These are phyloP conservation scores for Morinoia aosen DNA, from an alignment of 2,888 invertebrate genomes.

Conservation along the genomic window DNA sequence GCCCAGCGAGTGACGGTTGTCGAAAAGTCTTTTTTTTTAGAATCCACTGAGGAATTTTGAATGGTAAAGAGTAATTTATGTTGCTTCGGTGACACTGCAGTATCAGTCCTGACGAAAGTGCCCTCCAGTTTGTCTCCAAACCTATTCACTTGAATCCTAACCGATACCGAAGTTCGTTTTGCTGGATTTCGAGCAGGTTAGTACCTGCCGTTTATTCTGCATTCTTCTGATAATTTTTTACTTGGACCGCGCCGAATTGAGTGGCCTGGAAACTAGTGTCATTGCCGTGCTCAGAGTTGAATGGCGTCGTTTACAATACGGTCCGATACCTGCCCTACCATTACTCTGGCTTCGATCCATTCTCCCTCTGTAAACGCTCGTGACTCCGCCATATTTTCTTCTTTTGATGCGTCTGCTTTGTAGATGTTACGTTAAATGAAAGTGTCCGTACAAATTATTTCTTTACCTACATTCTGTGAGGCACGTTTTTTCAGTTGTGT, in stretches of 20 bases:
- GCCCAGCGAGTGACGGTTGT: neutral
- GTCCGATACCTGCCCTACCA: neutral
- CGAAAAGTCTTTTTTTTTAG: neutral
- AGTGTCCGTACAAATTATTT: neutral
- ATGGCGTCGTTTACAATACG: conserved; percentile 7
- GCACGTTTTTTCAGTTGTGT: neutral
- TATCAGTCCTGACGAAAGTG: neutral
- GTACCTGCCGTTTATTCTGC: conserved; percentile 1
- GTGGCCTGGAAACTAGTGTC: neutral
- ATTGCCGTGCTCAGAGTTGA: neutral
- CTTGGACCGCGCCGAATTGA: neutral
- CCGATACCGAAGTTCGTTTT: neutral
- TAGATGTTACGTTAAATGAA: neutral
- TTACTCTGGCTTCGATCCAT: neutral
- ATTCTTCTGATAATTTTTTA: conserved; percentile 16
- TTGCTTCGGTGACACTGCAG: neutral
- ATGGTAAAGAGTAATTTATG: neutral
- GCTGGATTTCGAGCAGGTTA: neutral
- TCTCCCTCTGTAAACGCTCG: neutral
- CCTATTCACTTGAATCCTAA: neutral
- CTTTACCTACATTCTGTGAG: neutral
- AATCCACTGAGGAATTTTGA: neutral
- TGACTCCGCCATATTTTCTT: neutral
- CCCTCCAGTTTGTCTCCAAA: neutral
- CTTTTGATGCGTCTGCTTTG: neutral